Conservation (phyloP, 1,140 invertebrate species). For the Dreissena rostriformis region DNA sequence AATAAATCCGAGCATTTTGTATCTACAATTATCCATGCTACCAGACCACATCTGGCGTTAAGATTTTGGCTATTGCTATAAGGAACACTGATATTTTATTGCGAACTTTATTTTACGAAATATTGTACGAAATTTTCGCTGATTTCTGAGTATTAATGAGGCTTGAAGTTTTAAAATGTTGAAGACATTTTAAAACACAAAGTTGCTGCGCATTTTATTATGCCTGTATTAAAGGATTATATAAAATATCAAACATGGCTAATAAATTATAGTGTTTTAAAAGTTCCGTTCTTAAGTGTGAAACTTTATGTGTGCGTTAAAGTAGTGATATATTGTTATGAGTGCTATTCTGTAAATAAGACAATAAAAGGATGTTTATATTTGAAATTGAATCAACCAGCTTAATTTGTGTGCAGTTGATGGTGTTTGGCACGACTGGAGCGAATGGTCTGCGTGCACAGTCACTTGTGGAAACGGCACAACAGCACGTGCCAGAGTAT, state of each 20-base stretch:
- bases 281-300: neutral
- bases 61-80: too few species aligned
- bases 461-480: slow-evolving; percentile 65
- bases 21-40: too few species aligned
- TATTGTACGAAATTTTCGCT: too few species aligned
- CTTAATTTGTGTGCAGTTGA: slow-evolving; percentile 60
- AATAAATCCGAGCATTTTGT: too few species aligned
- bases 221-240: too few species aligned
- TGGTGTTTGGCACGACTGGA: slow-evolving; percentile 66
- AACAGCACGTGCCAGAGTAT: slow-evolving; percentile 40
- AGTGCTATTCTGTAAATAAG: neutral
- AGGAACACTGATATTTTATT: too few species aligned
- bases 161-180: neutral
- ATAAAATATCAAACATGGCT: neutral
- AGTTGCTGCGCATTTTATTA: too few species aligned
- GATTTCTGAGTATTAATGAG: too few species aligned
- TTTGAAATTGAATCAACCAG: too few species aligned
- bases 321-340: neutral
- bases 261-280: neutral
- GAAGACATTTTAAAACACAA: too few species aligned
- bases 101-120: too few species aligned
- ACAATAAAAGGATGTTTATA: neutral
- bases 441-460: slow-evolving; percentile 61
- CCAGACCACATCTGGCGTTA: too few species aligned
- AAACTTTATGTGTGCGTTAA: neutral